Conservation (phyloP, 2,888 invertebrate species). For the Altica lythri region DNA sequence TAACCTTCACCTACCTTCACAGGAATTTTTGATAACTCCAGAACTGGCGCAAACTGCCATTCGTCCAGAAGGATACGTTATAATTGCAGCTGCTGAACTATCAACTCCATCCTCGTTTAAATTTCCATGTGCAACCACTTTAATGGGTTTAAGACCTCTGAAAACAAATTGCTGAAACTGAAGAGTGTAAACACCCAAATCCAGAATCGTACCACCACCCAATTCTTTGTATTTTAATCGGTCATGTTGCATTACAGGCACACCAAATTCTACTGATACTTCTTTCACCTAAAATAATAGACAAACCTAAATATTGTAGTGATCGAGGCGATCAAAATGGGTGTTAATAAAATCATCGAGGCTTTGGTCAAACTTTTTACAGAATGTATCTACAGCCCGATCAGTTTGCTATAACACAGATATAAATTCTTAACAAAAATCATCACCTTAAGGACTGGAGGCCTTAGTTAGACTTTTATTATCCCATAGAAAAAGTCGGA, state of each 20-base stretch:
- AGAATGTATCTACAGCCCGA: too few relatives aligned
- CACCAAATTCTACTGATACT: constrained; percentile 22
- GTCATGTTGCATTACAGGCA: constrained; percentile 6
- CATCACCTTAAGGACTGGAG: too few relatives aligned
- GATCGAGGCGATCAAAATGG: too few relatives aligned
- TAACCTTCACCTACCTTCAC: constrained; percentile 62
- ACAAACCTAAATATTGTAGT: too few relatives aligned
- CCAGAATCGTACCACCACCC: constrained; percentile 79
- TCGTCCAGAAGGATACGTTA: constrained; percentile 67
- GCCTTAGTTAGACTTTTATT: too few relatives aligned
- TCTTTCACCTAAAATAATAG: constrained; percentile 18
- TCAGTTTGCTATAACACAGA: too few relatives aligned
- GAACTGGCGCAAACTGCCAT: constrained; percentile 68
- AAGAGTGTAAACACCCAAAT: constrained; percentile 77
- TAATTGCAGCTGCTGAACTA: constrained; percentile 65
- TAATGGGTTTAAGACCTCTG: constrained; percentile 67
- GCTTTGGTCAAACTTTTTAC: too few relatives aligned
- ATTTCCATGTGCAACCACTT: constrained; percentile 70
- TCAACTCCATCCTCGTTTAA: constrained; percentile 77
- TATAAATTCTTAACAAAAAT: too few relatives aligned
- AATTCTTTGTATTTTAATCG: constrained; percentile 51
- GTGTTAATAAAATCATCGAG: too few relatives aligned
- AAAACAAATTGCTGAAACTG: constrained; percentile 75
- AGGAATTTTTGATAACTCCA: constrained; percentile 62
- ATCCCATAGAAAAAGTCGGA: too few relatives aligned